Base-by-base conservation (phyloP, 2,888 invertebrate genomes). In the Nudaria mundana region DNA sequence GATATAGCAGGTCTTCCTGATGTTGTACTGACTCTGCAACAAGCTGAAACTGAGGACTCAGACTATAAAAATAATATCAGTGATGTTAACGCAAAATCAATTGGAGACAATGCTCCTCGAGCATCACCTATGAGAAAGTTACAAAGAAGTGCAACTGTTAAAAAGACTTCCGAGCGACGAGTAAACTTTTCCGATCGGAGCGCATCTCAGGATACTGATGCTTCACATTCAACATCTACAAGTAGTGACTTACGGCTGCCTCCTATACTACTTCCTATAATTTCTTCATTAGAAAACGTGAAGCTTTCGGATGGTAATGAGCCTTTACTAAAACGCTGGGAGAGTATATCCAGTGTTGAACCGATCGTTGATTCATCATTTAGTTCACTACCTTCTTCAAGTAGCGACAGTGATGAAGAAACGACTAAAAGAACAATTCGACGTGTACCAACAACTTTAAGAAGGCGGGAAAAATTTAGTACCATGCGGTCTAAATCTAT, bases 321-420 rank as follows among this genome's bases (percentile, higher is more conserved):
- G 44, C 80, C 83, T n/a, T 65, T 85, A 35, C 49, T 90, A 11
- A 89, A 86, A 64, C 74, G 89, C 36, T 91, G 91, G 81, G 91
- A 91, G 52, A 93, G 93, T 62, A 89, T 92, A 25, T 93, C 93
- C 0, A 94, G 94, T 62, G 88, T 93, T 12, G 93, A 93, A 34
- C 93, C 93, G 10, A 91, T 93, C 51, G 86, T 93, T 15, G 93
- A 94, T 76, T 93, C 92, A 26, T 92, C 92, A 22, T 90, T 91
- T 37, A 91, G 91, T 56, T 92, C 91, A 25, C 76, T 91, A 30
- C 91, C 91, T 34, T 82, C 86, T 15, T 86, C 88, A 1, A 76
- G 78, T 16, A 89, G 88, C 47, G 90, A 89, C 11, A 89, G 82
- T 61, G 82, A 90, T 61, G 83, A 85, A 47, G 83, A 87, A 49